Evolutionary conservation across 2,797 vertebrate genomes (phyloP), one percentile per base, ranked within the genome.

Genomic region (Danio jaintianensis): DNA sequence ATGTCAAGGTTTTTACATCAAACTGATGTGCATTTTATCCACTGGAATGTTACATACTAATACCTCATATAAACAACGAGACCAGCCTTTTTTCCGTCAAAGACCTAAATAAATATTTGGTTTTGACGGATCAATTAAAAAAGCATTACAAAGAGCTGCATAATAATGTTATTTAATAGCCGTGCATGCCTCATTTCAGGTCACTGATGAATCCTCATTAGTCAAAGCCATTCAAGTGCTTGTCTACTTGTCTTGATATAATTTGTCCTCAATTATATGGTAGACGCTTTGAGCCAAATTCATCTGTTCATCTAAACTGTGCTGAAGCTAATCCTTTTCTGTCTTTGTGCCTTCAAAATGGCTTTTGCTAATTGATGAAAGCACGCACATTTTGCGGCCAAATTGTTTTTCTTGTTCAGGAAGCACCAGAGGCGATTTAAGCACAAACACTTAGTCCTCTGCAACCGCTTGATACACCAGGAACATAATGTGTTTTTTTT

Each of bases 351-450:
- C 29, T 78, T 81, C 68, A 62, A 52, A 84, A 70, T 71, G 48
- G 72, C 70, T 71, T 75, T 71, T 8, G 52, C 80, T 83, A 83
- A 84, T 80, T 82, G 79, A 84, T 80, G 77, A 82, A 86, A 86
- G 71, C 52, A 40, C 4, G 40, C 53, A 68, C 36, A 82, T 83
- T 85, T 83, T 63, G 67, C 71, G 18, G 62, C 68, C 29, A 74
- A 83, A 85, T 83, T 82, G 79, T 85, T 83, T 81, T 81, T 15
- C 59, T 79, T 67, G 8, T 63, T 79, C 62, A 9, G n/a, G 15
- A 70, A 66, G 73, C 40, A 67, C 38, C 16, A 13, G 61, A 29
- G 18, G 82, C 63, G 71, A 81, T 50, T 61, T 22, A 72, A 58
- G 58, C 68, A 59, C 10, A 45, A 66, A 50, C 52, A 77, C 52